Evolutionary conservation across 2,113 vertebrate genomes (phyloP).

Genomic region (Anser brachyrhynchus): DNA sequence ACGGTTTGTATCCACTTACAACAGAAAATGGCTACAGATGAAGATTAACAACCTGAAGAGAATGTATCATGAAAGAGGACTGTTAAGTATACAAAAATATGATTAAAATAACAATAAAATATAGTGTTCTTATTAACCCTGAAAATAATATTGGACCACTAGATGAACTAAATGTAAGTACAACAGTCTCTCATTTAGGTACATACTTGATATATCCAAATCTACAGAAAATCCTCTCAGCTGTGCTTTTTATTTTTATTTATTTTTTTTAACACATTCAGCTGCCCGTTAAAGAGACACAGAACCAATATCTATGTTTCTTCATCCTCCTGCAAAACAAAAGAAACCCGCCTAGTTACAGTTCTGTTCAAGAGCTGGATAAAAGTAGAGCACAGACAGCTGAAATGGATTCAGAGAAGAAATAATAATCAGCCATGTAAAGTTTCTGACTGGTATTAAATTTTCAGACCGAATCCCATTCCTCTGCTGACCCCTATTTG

Average conservation of each 20-base stretch:
- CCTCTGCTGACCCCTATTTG: neutral
- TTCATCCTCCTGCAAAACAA: neutral
- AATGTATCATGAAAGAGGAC: neutral
- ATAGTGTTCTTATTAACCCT: neutral
- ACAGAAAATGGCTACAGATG: neutral
- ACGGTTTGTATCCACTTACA: neutral
- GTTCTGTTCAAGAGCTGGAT: neutral
- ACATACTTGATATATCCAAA: too few relatives aligned
- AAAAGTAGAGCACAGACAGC: neutral
- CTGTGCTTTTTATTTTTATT: neutral
- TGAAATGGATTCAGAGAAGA: neutral
- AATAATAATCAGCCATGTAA: neutral
- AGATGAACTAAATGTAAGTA: accelerated
- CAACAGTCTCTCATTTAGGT: neutral
- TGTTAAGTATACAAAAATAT: neutral
- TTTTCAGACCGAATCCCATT: neutral
- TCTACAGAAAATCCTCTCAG: neutral
- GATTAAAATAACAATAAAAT: neutral
- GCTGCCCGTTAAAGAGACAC: neutral
- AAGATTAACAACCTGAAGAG: neutral
- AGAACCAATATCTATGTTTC: neutral
- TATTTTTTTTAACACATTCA: neutral
- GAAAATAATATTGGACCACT: neutral
- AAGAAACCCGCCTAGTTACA: neutral
- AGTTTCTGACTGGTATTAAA: neutral